Base-by-base conservation (phyloP, 1,140 invertebrate genomes). In the Aphelenchoides fujianensis region DNA sequence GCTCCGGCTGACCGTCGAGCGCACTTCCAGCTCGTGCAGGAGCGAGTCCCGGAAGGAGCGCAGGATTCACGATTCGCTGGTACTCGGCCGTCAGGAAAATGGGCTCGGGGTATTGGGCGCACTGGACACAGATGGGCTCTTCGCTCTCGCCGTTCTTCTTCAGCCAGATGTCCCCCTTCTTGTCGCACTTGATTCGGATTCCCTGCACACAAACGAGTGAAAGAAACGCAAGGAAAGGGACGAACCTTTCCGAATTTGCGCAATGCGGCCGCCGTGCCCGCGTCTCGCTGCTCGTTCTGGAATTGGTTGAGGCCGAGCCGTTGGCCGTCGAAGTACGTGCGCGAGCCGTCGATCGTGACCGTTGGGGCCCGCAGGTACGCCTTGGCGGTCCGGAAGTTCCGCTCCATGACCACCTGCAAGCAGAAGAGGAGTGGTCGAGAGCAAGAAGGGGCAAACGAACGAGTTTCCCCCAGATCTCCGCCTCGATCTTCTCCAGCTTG, bases 391-490 rank as follows among this genome's bases (percentile, higher is more conserved):
- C 70, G 70, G 28, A 30, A 68, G 9, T 74, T 72, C n/a, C 31
- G n/a, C 35, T 72, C 70, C 70, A 72, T 72, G 12, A 72, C 70
- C 5, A 72, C 74, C 71, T 48, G 23, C n/a, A n/a, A n/a, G n/a
- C n/a, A n/a, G n/a, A 48, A 16, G 12, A 48, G 23, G 23, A 48
- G 41, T 16, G 41, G 23, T 48, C 23, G 12, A 48, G 23, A 23
- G 12, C 41, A 48, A 48, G 12, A 16, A 16, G 41, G 23, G 23
- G 12, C 41, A 48, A 48, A 48, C 41, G 12, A 16, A 48, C 19
- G 5, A 72, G 32, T 67, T 72, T 72, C 12, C 70, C 70, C 70
- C 70, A 72, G 27, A 72, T 74, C 27, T 72, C 70, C 2, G 9
- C 16, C 31, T 72, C 70, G 1, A 72, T 28, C 28, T 72, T 74